Evolutionary conservation across 2,888 invertebrate genomes (phyloP).

Genomic region (Priocnemis perturbator): DNA sequence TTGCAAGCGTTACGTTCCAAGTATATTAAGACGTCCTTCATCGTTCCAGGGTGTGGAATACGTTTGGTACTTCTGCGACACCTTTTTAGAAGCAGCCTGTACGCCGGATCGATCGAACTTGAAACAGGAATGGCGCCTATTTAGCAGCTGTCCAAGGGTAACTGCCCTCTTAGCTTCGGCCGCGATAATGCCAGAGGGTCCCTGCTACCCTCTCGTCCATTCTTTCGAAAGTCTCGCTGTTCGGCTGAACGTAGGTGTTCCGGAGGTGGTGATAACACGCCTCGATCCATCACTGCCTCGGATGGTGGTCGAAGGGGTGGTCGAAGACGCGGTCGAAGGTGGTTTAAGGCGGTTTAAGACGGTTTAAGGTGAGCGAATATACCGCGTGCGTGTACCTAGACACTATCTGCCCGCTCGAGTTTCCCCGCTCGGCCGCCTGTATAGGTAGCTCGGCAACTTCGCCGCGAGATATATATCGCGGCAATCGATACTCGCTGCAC

Average conservation of each 20-base stretch:
- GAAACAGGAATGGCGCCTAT: constrained; percentile 54
- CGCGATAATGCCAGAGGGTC: constrained; percentile 61
- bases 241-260: constrained; percentile 58
- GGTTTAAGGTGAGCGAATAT: constrained; percentile 40
- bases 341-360: constrained; percentile 50
- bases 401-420: constrained; percentile 26
- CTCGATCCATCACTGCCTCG: constrained; percentile 74
- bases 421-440: constrained; percentile 34
- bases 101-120: constrained; percentile 17
- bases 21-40: too few species aligned
- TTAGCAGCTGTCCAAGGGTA: constrained; percentile 65
- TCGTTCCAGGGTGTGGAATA: too few species aligned
- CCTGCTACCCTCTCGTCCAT: constrained; percentile 22
- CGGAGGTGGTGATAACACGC: constrained; percentile 72
- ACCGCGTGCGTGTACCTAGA: constrained; percentile 53
- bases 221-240: constrained; percentile 35
- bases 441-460: constrained; percentile 38
- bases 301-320: constrained; percentile 47
- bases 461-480: constrained; percentile 49
- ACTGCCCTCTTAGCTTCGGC: constrained; percentile 64
- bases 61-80: too few species aligned
- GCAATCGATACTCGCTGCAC: constrained; percentile 53
- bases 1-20: too few species aligned
- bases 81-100: neutral
- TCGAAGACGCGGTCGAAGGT: constrained; percentile 48